A percentile compares a stretch with the other conserved stretches of the same genome.
Conservation (phyloP, 1,140 invertebrate species). For the Probaryconus sp. region DNA sequence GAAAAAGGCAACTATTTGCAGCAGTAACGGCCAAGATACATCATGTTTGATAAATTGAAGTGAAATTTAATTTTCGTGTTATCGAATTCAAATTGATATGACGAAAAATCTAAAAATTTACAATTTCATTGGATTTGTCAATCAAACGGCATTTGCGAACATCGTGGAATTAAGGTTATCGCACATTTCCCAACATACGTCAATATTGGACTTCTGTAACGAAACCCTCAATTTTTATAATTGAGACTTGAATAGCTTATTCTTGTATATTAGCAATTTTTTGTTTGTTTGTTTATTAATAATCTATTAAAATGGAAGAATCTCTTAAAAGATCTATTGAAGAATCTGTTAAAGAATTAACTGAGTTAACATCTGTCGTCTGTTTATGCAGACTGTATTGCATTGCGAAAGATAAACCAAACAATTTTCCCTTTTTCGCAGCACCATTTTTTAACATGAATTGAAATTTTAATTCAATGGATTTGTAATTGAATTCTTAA, state of each 20-base stretch:
- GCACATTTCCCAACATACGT: slow-evolving; percentile 11
- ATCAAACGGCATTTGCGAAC: slow-evolving; percentile 54
- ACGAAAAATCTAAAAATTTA: slow-evolving; percentile 57
- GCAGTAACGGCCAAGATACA: slow-evolving; percentile 49
- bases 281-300: no score
- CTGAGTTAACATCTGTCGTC: no score
- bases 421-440: no score
- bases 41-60: slow-evolving; percentile 57
- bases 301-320: no score
- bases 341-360: no score
- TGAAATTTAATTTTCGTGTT: slow-evolving; percentile 59
- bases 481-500: no score
- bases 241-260: slow-evolving; percentile 33
- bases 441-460: no score
- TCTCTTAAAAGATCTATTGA: no score
- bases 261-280: no score
- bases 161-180: slow-evolving; percentile 52
- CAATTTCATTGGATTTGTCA: slow-evolving; percentile 61
- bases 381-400: no score
- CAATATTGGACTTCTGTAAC: slow-evolving; percentile 33
- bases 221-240: slow-evolving; percentile 31
- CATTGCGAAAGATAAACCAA: no score
- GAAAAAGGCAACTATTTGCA: slow-evolving; percentile 16
- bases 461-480: no score
- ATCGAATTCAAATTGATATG: slow-evolving; percentile 59